Percentiles rank a stretch among this genome's conserved stretches.
phyloP scores from a whole-genome alignment of 2,113 vertebrate genomes.

The Mustela lutreola region DNA sequence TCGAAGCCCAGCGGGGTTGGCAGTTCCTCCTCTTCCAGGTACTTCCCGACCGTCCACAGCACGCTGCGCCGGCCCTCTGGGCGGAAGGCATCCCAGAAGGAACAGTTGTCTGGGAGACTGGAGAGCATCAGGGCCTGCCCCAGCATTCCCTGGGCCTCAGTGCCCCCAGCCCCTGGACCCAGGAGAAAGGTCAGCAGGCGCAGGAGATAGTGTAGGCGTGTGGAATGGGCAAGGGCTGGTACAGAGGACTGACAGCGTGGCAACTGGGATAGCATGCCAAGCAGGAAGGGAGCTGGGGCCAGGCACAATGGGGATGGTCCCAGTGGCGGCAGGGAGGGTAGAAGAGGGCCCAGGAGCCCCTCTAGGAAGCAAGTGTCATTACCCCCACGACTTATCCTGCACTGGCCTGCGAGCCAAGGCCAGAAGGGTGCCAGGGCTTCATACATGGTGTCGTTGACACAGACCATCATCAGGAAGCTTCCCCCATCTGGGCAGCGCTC shows the following conservation, averaged over 20 bases:
- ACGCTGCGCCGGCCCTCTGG: conserved; percentile 90
- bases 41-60: conserved; percentile 90
- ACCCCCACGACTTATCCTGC: conserved; percentile 82
- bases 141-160: conserved; percentile 89
- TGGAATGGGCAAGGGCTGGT: conserved; percentile 76
- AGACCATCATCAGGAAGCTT: conserved; percentile 89
- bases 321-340: conserved; percentile 87
- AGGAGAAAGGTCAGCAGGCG: conserved; percentile 91
- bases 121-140: conserved; percentile 94
- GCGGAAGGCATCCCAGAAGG: conserved; percentile 90
- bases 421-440: conserved; percentile 80
- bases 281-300: conserved; percentile 88
- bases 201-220: conserved; percentile 90
- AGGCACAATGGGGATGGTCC: conserved; percentile 91
- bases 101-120: conserved; percentile 93
- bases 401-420: conserved; percentile 86
- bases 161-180: conserved; percentile 88
- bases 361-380: conserved; percentile 90
- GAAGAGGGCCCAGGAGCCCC: conserved; percentile 90
- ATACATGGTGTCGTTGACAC: conserved; percentile 89
- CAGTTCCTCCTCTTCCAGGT: conserved; percentile 87
- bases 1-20: conserved; percentile 61
- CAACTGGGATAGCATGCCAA: conserved; percentile 88
- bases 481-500: conserved; percentile 85
- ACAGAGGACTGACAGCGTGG: conserved; percentile 88